Conservation (phyloP, 2,888 invertebrate genomes). For the Poecilobothrus nobilitatus region DNA sequence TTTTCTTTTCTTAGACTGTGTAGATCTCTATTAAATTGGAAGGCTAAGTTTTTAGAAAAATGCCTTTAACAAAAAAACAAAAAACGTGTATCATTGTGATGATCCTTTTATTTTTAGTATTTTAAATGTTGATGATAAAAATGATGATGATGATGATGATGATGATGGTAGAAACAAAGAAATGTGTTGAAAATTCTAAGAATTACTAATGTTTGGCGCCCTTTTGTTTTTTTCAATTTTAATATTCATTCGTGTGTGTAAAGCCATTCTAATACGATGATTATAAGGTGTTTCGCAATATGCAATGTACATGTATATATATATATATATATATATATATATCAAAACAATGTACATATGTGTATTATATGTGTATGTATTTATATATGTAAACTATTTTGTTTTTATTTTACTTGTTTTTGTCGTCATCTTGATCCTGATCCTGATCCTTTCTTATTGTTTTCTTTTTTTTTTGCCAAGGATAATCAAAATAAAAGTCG, state of each 20-base stretch:
- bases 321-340: not conserved
- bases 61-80: not conserved
- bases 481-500: slow-evolving; percentile 4
- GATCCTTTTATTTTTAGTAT: not conserved
- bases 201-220: slow-evolving; percentile 3
- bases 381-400: not conserved
- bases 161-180: not conserved
- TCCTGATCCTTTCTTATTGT: not conserved
- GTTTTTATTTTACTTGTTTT: not conserved
- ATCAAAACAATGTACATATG: too few species aligned
- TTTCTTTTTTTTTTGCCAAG: not conserved
- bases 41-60: not conserved
- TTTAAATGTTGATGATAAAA: not conserved
- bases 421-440: slow-evolving; percentile 6
- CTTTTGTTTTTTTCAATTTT: not conserved
- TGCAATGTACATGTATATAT: not conserved
- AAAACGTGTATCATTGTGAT: not conserved
- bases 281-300: not conserved
- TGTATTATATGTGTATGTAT: not conserved
- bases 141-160: not conserved
- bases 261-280: not conserved
- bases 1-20: not conserved
- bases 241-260: too few species aligned
- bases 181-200: not conserved
- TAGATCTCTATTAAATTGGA: not conserved